Base-by-base conservation (phyloP, 2,113 vertebrate species). In the Camelus bactrianus region DNA sequence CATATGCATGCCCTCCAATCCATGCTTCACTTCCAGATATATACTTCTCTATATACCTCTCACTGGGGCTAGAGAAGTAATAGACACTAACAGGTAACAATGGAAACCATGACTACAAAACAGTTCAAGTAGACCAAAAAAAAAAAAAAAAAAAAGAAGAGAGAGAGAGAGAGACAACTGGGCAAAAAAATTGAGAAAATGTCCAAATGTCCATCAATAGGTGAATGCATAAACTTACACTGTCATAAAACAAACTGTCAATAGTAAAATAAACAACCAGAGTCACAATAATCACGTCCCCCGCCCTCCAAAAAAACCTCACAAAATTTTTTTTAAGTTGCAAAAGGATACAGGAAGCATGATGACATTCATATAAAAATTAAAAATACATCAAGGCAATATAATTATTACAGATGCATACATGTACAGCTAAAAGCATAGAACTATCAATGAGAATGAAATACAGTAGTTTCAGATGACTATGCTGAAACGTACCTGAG, bases 311-410 rank as follows among this genome's bases (percentile, higher is more conserved):
- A 32, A 65, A 65, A 70, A 81, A 48, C 14, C n/a, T 75, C 28
- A 82, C 19, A 13, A 86, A 84, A 22, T 75, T 95, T 77, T 79
- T 93, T 89, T 92, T 79, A 73, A 89, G 65, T 35, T 84, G 54
- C 35, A 91, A 86, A 77, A 80, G 20, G 24, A 50, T 72, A 80
- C 10, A 22, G 26, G 50, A 91, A 82, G 14, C 32, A n/a, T 42
- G 14, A 26, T 19, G 86, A 26, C 20, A 84, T 65, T 89, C 65
- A 81, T 30, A 46, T 90, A 80, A 58, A 96, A 77, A n/a, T 46
- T 85, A 54, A 82, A 87, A 92, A 80, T 19, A 85, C 24, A 88
- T 64, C 69, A 91, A 56, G 64, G 38, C 3, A 87, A 70, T 48
- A 85, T n/a, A 14, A 83, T 48, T 79, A 83, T 58, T 80, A 94